Percentiles rank a stretch among this genome's conserved stretches.
Evolutionary conservation across 2,888 invertebrate species (phyloP).

Genomic region (Chrysodeixis includens): DNA sequence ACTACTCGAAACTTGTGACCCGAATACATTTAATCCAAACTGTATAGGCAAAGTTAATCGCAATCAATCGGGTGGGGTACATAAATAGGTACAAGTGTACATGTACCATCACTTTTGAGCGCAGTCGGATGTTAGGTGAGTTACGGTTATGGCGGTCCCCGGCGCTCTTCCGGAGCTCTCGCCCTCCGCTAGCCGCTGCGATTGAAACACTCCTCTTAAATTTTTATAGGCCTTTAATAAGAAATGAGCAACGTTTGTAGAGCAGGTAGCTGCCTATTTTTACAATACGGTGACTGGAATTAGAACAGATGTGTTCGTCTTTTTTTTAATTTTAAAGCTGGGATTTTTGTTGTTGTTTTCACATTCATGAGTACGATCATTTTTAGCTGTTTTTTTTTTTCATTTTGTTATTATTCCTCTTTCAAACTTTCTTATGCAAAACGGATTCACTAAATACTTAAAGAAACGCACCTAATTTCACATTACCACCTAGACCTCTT

Average conservation of each 20-base stretch:
- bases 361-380: not conserved
- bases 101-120: conserved; percentile 74
- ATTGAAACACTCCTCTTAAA: conserved; percentile 61
- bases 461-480: too few relatives aligned
- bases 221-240: conserved; percentile 61
- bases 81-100: conserved; percentile 77
- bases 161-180: conserved; percentile 66
- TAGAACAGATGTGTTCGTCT: conserved; percentile 3
- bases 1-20: conserved; percentile 49
- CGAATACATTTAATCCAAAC: conserved; percentile 49
- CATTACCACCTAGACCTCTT: too few relatives aligned
- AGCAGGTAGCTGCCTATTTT: conserved; percentile 44
- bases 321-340: not conserved
- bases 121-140: conserved; percentile 70
- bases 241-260: conserved; percentile 51
- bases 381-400: too few relatives aligned
- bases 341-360: not conserved
- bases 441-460: too few relatives aligned
- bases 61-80: conserved; percentile 71
- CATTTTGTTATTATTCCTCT: too few relatives aligned
- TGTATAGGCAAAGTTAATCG: conserved; percentile 67
- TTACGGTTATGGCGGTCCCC: conserved; percentile 76
- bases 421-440: too few relatives aligned
- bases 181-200: conserved; percentile 71
- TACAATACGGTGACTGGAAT: conserved; percentile 29